Evolutionary conservation across 2,797 vertebrate genomes (phyloP).

Genomic region (Phrynocephalus guinanensis): DNA sequence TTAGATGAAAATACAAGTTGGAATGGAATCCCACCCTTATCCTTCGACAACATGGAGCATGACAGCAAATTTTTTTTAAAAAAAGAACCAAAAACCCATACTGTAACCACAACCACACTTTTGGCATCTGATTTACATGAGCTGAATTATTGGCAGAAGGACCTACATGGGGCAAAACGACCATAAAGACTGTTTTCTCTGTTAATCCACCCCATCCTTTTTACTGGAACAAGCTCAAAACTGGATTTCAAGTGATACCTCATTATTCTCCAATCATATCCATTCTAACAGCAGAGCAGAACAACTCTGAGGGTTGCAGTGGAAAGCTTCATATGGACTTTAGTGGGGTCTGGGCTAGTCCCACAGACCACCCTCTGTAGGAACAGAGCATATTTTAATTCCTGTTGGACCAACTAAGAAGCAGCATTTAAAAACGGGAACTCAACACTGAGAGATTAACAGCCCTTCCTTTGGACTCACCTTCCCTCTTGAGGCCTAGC

Average conservation of each 20-base stretch:
- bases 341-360: conserved; percentile 15
- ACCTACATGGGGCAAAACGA: conserved; percentile 40
- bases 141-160: conserved; percentile 35
- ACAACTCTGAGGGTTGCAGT: conserved; percentile 17
- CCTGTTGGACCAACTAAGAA: conserved; percentile 20
- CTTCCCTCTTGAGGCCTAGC: conserved; percentile 53
- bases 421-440: conserved; percentile 9
- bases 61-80: conserved; percentile 34
- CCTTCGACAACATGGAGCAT: background rate
- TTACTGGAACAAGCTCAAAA: conserved; percentile 19
- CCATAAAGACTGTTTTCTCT: conserved; percentile 60
- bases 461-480: conserved; percentile 58
- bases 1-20: background rate
- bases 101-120: background rate
- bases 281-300: conserved; percentile 51
- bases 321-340: conserved; percentile 12
- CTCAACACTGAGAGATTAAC: conserved; percentile 8
- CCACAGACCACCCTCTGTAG: background rate
- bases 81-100: background rate
- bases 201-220: conserved; percentile 44
- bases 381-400: conserved; percentile 26
- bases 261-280: conserved; percentile 37
- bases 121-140: conserved; percentile 37
- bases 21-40: conserved; percentile 5
- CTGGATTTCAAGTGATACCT: conserved; percentile 43